These are phyloP conservation scores for Drosophila eohydei DNA, from an alignment of 2,888 invertebrate species.

Conservation along the genomic window DNA sequence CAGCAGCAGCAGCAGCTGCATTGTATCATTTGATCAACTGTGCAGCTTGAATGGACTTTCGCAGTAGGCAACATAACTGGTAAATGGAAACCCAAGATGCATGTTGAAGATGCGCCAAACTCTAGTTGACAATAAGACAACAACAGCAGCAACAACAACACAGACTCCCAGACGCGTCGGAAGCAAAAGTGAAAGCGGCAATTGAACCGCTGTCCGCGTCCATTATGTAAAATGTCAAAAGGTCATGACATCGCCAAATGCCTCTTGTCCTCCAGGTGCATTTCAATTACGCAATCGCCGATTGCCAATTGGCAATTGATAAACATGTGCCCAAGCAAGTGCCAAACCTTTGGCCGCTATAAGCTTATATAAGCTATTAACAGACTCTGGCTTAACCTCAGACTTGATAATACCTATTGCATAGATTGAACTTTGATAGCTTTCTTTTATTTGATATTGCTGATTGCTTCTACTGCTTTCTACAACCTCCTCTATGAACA, in stretches of 20 bases:
- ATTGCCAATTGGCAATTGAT: slow-evolving; percentile 1
- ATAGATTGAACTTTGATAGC: neutral
- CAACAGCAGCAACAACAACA: slow-evolving; percentile 1
- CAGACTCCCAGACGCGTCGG: slow-evolving; percentile 15
- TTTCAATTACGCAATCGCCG: slow-evolving; percentile 27
- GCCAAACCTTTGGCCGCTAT: neutral
- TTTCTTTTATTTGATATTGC: no score
- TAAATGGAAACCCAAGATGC: slow-evolving; percentile 31
- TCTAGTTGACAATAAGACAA: slow-evolving; percentile 37
- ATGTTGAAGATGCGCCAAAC: slow-evolving; percentile 54
- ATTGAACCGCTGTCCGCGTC: slow-evolving; percentile 27
- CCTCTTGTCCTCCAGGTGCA: slow-evolving; percentile 37
- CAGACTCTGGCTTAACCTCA: neutral
- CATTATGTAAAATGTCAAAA: slow-evolving; percentile 68
- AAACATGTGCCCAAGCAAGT: neutral
- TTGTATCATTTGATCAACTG: slow-evolving; percentile 26
- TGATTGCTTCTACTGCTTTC: no score
- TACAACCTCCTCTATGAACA: no score
- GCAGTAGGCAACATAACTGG: slow-evolving; percentile 56
- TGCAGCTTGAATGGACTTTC: slow-evolving; percentile 45
- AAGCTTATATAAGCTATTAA: neutral
- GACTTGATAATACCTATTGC: neutral
- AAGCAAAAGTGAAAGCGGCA: slow-evolving; percentile 63
- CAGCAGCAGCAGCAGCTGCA: slow-evolving; percentile 10
- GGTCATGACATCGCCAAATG: slow-evolving; percentile 50